Evolutionary conservation across 2,888 invertebrate genomes (phyloP), one percentile per base, ranked within the genome.

Genomic region (Falcaria lacertinaria): DNA sequence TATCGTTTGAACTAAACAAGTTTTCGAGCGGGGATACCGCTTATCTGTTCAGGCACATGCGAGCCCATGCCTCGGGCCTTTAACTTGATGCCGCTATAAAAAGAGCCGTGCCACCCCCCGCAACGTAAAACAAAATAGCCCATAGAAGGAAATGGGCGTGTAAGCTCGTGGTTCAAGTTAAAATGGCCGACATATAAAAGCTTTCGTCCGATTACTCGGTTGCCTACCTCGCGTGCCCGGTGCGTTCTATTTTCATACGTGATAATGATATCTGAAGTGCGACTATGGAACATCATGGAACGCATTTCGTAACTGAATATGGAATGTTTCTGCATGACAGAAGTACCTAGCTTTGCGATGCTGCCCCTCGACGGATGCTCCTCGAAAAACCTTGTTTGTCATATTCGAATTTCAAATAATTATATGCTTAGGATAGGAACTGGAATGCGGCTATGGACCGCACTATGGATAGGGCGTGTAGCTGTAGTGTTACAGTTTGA

Each of bases 161-260:
- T 75, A 74, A 80, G 78, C 67, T 60, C 68, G 57, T 52, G 64
- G 83, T 47, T 70, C 86, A 66, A 45, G 53, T 56, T 71, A 71
- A 41, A 50, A 55, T 74, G 80, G 87, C 47, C 54, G 72, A 53
- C 50, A 60, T 68, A 71, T 79, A 80, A 81, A 86, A 85, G 87
- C 86, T 85, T 80, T 84, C 81, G 82, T 73, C 77, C 85, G 88
- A 87, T 87, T 87, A 87, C 85, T 80, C 75, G 80, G 70, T 69
- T 74, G 84, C 79, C 74, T 76, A 79, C 77, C 72, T 87, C 80
- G 87, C 85, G 85, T 86, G 88, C 84, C 80, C 86, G 84, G 85
- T 86, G 88, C 84, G 85, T 86, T 85, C 86, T 81, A 84, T 86
- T 85, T 86, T 81, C 80, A 79, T 84, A 85, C 75, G 85, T 83